Evolutionary conservation across 2,888 invertebrate species (phyloP), one percentile per base, ranked within the genome.

Genomic region (Heliconius sara): DNA sequence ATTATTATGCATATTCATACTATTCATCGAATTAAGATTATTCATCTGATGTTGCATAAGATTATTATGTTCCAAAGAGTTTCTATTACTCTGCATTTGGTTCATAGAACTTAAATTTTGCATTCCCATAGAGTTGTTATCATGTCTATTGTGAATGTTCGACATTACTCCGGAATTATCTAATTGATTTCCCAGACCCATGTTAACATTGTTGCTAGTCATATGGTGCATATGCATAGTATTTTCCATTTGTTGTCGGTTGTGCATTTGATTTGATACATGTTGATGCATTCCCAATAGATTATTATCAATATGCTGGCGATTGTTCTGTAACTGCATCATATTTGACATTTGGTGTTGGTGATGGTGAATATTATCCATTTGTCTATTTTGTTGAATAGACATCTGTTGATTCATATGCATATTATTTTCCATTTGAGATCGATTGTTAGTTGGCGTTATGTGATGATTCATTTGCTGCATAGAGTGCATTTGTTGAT

Each of bases 151-250:
- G 85, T 93, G 94, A 84, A 95, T 91, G 83, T 90, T 92, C 78
- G 90, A 84, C 89, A 93, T 90, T 66, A 88, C 82, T 80, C 87
- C 88, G 73, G 92, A 86, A 83, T 88, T 93, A 79, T 95, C 95
- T 84, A 95, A 91, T 86, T 93, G 94, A 85, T 89, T 93, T 47
- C 88, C 87, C 77, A 93, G 86, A 86, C 88, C 91, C 87, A 94
- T 92, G 84, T 89, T 91, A 39, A 89, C 84, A 71, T 88, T 85
- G 85, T 89, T 93, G 80, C 89, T 90, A 19, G 92, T 84, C 90
- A 95, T 92, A 84, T 95, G 95, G 86, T 95, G 95, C 91, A 95
- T 93, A 82, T 94, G 93, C 89, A 94, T 92, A 80, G 85, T 90
- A 83, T 90, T 94, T 78, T 94, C 95, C 83, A 94, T 88, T 80